Percentiles rank a stretch among this genome's conserved stretches.
Conservation (phyloP, 2,113 vertebrate genomes). For the Sakesphorus luctuosus region DNA sequence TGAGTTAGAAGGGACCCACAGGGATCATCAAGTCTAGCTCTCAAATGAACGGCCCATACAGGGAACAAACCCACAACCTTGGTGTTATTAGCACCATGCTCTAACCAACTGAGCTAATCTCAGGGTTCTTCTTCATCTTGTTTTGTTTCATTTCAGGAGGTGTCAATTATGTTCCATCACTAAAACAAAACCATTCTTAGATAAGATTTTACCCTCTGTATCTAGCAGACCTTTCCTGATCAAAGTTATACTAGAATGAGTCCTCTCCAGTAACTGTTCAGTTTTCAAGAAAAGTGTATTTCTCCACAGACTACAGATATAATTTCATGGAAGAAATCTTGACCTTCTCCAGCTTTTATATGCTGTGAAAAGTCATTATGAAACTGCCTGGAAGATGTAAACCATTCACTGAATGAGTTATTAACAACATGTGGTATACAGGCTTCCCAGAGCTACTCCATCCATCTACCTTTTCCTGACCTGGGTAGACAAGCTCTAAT, state of each 20-base stretch:
- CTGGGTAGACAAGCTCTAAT: not conserved
- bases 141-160: not conserved
- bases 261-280: not conserved
- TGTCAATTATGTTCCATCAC: not conserved
- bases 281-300: not conserved
- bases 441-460: not conserved
- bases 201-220: not conserved
- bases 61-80: not conserved
- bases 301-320: not conserved
- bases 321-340: not conserved
- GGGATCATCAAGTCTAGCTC: not conserved
- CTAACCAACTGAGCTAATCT: not conserved
- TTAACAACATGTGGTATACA: not conserved
- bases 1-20: not conserved
- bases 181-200: not conserved
- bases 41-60: not conserved
- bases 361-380: not conserved
- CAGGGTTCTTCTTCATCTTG: not conserved
- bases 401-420: not conserved
- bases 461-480: not conserved
- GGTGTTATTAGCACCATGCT: not conserved
- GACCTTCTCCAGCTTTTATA: not conserved
- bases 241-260: not conserved
- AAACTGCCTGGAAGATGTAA: not conserved
- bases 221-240: not conserved